phyloP scores from a whole-genome alignment of 2,888 invertebrate species.

The Lomographa bimaculata region DNA sequence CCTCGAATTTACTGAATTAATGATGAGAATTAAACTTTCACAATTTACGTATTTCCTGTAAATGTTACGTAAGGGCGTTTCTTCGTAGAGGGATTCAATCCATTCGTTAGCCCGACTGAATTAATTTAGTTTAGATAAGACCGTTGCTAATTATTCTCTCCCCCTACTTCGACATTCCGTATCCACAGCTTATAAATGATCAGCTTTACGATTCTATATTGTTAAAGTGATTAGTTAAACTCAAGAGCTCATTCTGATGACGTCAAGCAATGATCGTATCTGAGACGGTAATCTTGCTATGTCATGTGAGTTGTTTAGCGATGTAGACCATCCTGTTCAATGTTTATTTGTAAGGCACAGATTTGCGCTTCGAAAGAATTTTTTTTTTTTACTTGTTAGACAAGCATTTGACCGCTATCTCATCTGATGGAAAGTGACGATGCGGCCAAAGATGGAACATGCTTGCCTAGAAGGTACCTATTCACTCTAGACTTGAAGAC shows the following conservation, averaged over 20 bases:
- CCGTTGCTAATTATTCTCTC: conserved; percentile 62
- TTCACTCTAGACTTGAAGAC: no score
- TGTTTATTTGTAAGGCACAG: no score
- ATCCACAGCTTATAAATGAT: conserved; percentile 41
- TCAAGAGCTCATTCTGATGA: neutral
- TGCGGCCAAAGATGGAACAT: no score
- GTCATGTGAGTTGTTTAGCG: no score
- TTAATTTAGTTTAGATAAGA: conserved; percentile 70
- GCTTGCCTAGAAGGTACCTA: no score
- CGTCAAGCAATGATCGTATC: neutral
- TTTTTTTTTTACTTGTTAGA: no score
- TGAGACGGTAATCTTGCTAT: neutral
- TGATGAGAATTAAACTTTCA: conserved; percentile 18
- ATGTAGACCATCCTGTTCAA: no score
- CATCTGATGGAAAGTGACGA: no score
- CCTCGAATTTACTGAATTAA: conserved; percentile 10
- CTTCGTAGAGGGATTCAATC: conserved; percentile 30
- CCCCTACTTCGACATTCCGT: conserved; percentile 20
- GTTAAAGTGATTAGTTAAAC: neutral
- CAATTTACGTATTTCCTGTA: conserved; percentile 14
- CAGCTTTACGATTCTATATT: conserved; percentile 21
- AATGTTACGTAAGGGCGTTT: conserved; percentile 23
- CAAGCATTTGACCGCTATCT: no score
- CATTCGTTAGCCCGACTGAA: conserved; percentile 43
- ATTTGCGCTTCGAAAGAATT: no score